Base-by-base conservation (phyloP, 2,888 invertebrate genomes). In the Chaetoderma sp. region DNA sequence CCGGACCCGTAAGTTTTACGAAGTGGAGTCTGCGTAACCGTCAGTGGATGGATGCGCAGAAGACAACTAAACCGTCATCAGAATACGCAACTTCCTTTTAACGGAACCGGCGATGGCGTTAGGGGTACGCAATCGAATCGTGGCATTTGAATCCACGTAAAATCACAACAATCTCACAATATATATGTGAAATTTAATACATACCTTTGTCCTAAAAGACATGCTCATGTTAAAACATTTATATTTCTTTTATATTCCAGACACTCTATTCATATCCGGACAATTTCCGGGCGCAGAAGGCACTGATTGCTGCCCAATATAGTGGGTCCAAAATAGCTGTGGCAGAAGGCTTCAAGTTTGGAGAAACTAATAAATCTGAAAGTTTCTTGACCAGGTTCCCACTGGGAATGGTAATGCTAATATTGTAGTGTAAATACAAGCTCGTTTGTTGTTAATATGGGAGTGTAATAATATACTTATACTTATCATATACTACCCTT, bases 231-330 rank as follows among this genome's bases (percentile, higher is more conserved):
- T 13, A 4, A 16, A 21, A 56, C 2, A 10, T 39, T 58, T 6
- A 30, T 54, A 18, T 42, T 42, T 13, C 44, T 18, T 70, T 65
- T 60, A 58, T 44, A 58, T 79, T 80, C 44, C 90, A 96, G 96
- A 97, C 95, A 88, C 91, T 99, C 86, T 98, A 96, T 91, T 97
- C 98, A 87, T 96, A 96, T 90, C 94, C 95, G 83, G 94, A 95
- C 88, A 98, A 97, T 91, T 98, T 97, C 91, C 93, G 98, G 88
- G 96, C 98, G 80, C 94, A 93, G 89, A 99, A 99, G 90, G 95
- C 93, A 86, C 92, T 98, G 87, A 95, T 98, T 87, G 98, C 98
- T 85, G 98, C 98, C 86, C 92, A 96, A 89, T 98, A 94, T 89
- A 95, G 97, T 78, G 95, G 95, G 83, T 92, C 92, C 80, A 79